phyloP scores from a whole-genome alignment of 92 coral and sea anemone genomes.

The Meandrina meandrites region DNA sequence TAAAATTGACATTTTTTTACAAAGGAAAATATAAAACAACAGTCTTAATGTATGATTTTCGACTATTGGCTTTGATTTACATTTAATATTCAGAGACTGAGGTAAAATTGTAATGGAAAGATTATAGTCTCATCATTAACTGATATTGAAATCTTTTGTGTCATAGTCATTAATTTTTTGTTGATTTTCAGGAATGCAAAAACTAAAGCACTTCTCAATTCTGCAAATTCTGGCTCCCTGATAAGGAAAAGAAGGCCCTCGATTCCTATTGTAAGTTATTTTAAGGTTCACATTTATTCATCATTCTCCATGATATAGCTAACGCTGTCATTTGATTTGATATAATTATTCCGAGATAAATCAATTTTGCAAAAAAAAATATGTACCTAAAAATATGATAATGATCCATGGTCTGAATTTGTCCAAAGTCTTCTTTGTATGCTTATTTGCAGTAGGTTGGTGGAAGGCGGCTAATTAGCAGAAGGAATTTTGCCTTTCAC shows the following conservation, averaged over 20 bases:
- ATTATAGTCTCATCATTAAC: too few species aligned
- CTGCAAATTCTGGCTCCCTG: conserved; percentile 15
- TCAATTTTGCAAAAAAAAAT: too few species aligned
- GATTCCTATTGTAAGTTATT: conserved; percentile 7
- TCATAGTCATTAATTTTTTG: neutral
- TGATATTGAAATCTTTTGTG: neutral
- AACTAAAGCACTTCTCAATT: conserved; percentile 31
- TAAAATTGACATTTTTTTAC: too few species aligned
- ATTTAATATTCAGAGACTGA: too few species aligned
- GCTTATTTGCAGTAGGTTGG: too few species aligned
- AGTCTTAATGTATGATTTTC: too few species aligned
- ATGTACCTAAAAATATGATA: too few species aligned
- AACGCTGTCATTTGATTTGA: neutral
- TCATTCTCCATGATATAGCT: neutral
- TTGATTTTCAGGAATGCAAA: conserved; percentile 33
- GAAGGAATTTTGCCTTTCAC: neutral
- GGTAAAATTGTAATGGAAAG: neutral
- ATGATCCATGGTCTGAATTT: too few species aligned
- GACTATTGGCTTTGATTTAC: too few species aligned
- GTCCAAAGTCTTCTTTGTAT: too few species aligned
- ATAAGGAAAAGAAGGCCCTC: conserved; percentile 30
- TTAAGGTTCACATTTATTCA: neutral
- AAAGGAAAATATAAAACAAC: neutral
- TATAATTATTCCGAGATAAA: neutral
- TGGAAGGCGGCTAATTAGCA: too few species aligned